These are phyloP conservation scores for Arrhopalites spinosus DNA, from an alignment of 2,888 invertebrate genomes.

Conservation along the genomic window DNA sequence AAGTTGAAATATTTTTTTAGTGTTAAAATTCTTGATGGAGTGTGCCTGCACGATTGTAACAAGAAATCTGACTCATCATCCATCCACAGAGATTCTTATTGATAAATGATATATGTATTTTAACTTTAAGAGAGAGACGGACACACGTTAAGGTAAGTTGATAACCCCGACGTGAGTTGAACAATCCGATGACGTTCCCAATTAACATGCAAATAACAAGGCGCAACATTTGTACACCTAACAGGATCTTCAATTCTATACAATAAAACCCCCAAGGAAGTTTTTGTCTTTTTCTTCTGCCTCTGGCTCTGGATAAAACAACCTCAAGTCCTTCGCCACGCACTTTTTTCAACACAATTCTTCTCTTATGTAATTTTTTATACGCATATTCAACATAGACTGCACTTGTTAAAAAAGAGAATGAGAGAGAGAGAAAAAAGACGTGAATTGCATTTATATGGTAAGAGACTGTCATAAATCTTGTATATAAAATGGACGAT, in stretches of 20 bases:
- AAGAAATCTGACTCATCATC: too few species aligned
- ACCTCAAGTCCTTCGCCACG: background rate
- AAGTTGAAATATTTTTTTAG: too few species aligned
- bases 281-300: background rate
- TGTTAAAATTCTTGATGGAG: too few species aligned
- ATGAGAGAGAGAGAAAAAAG: background rate
- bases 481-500: conserved; percentile 13
- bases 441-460: conserved; percentile 17
- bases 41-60: too few species aligned
- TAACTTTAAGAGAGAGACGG: too few species aligned
- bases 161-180: conserved; percentile 23
- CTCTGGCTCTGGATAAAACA: background rate
- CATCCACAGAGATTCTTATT: too few species aligned
- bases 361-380: background rate
- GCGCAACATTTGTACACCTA: conserved; percentile 15
- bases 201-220: conserved; percentile 33
- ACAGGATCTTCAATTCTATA: conserved; percentile 22
- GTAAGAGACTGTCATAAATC: conserved; percentile 26
- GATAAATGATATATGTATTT: too few species aligned
- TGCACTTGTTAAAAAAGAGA: background rate
- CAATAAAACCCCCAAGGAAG: conserved; percentile 7
- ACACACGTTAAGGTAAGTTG: conserved; percentile 2
- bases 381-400: background rate
- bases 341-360: background rate
- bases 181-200: conserved; percentile 32